Base-by-base conservation (phyloP, 2,113 vertebrate genomes). In the Scortum barcoo region DNA sequence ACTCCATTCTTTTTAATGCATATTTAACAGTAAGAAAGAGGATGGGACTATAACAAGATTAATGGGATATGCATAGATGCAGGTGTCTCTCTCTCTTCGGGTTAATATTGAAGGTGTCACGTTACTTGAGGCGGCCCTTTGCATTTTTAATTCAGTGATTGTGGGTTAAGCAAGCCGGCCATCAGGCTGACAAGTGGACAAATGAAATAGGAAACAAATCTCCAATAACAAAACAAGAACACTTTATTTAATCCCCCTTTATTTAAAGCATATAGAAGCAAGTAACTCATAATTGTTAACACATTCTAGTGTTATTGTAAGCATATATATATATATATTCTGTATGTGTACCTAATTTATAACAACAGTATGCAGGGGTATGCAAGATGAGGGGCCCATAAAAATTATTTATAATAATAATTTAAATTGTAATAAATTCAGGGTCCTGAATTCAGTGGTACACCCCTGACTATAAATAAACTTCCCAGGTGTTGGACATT, bases 1-100 rank as follows among this genome's bases (percentile, higher is more conserved):
- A 93, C 93, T 95, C 92, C 91, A 94, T 95, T 94, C 90, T 86
- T 88, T 90, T 88, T 83, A 88, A 94, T 94, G 91, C 90, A 94
- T 94, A 95, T 93, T 94, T 94, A 94, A 95, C 91, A 89, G 86
- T 90, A 84, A 78, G 85, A 80, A 91, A 88, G 88, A 76, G 85
- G 80, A 85, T 53, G 72, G 75, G 76, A 72, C 87, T 72, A 30
- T 86, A 91, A 92, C 87, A 88, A 90, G 92, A 93, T 94, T 90
- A 92, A 95, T 94, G 91, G 84, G 85, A 92, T 84, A 73, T 80
- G 77, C 90, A 91, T 60, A 79, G 36, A 82, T 10, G 68, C 75
- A 33, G 46, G 86, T 85, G 62, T 78, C 40, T 22, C 76, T 7
- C 67, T 72, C 65, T 69, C 48, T 73, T 22, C 48, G 38, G 61